Evolutionary conservation across 2,113 vertebrate genomes (phyloP).

Genomic region (Sinocyclocheilus anshuiensis): DNA sequence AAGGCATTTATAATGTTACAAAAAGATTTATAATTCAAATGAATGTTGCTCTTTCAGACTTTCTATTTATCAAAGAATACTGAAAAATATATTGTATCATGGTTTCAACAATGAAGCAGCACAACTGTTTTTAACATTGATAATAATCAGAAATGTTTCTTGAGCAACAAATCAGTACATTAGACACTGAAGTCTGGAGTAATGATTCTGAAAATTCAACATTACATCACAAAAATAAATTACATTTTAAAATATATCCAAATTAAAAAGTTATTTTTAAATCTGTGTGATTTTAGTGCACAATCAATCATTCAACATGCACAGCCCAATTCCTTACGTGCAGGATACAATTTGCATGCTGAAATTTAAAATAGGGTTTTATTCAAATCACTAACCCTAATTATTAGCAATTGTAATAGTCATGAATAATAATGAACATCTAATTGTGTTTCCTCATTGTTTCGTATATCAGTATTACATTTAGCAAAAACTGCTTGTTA

Average conservation of each 20-base stretch:
- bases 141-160: not conserved
- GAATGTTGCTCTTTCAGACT: not conserved
- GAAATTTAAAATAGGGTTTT: not conserved
- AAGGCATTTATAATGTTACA: no score
- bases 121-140: not conserved
- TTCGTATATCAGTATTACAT: not conserved
- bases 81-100: not conserved
- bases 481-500: not conserved
- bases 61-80: not conserved
- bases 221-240: not conserved
- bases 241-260: not conserved
- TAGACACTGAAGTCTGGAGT: not conserved
- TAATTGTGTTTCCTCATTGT: not conserved
- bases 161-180: not conserved
- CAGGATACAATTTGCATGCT: not conserved
- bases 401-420: not conserved
- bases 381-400: not conserved
- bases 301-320: not conserved
- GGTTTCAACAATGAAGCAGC: not conserved
- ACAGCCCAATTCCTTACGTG: not conserved
- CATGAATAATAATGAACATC: no score
- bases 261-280: not conserved
- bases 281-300: not conserved
- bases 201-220: not conserved
- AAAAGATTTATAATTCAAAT: no score